Evolutionary conservation across 2,113 vertebrate species (phyloP), one percentile per base, ranked within the genome.

Genomic region (Castor canadensis): DNA sequence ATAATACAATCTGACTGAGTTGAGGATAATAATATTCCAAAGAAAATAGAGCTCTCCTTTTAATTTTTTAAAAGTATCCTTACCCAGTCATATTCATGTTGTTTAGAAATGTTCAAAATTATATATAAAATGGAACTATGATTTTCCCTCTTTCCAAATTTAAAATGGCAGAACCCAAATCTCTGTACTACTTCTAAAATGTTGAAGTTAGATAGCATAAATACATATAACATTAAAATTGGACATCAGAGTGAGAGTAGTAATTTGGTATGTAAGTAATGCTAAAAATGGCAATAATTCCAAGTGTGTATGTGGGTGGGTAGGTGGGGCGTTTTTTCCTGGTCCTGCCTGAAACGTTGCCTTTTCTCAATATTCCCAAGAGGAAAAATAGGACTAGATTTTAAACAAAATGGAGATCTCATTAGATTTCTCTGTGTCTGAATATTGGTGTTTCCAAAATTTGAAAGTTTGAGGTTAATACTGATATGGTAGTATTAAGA

Each of bases 71-170:
- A 93, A 60, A 49, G n/a, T 64, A 80, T 22, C 1, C 13, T 95
- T 95, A 62, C 86, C 3, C 85, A 82, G 35, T 83, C 76, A 30
- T 52, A 58, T 89, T 87, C 52, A 79, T 71, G 62, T 16, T 73
- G 9, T 69, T 87, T 93, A 90, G 32, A 30, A 82, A 87, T 88
- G 15, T 72, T 84, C 13, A 56, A 90, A 62, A 35, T 87, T 26
- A 81, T 87, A 82, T 93, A 49, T 47, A 81, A 88, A 90, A 40
- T 66, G 32, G 32, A 96, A 82, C 85, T 84, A 43, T 43, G 13
- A 49, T 43, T 64, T 93, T 35, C 9, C 45, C 17, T 76, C 45
- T 16, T 79, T 87, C 8, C 38, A 73, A 73, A 47, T 35, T 71
- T 54, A 80, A n/a, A n/a, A 20, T 47, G 19, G 64, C 35, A 56